These are phyloP conservation scores for Chrysaora quinquecirrha DNA, from an alignment of 30 jellyfish, hydroid and myxozoan species.

Conservation along the genomic window DNA sequence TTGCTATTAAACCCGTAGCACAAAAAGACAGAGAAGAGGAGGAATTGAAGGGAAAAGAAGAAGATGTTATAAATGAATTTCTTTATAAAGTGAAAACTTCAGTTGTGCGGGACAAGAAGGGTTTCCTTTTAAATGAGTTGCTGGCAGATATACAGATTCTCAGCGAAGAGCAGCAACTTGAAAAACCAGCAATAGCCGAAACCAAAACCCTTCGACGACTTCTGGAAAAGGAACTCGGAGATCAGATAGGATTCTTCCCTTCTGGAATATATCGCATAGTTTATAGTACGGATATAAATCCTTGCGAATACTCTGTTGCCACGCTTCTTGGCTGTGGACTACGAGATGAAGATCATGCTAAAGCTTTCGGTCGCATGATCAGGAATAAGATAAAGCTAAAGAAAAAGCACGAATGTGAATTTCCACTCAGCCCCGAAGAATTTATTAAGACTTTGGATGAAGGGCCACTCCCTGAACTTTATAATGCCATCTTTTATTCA, in stretches of 20 bases:
- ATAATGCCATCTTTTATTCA: too few relatives aligned
- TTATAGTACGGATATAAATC: constrained; percentile 15
- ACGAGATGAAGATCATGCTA: too few relatives aligned
- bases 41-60: too few relatives aligned
- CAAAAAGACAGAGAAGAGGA: too few relatives aligned
- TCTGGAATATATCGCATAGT: constrained; percentile 8
- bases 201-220: background rate
- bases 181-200: background rate
- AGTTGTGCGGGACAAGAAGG: constrained; percentile 2
- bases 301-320: constrained; percentile 28
- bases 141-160: constrained; percentile 5
- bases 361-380: too few relatives aligned
- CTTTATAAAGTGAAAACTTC: constrained; percentile 6
- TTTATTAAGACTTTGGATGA: too few relatives aligned
- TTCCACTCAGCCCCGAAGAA: too few relatives aligned
- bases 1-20: background rate
- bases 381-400: too few relatives aligned
- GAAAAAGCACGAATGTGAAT: too few relatives aligned
- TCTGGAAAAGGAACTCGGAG: constrained; percentile 7
- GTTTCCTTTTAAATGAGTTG: constrained; percentile 4
- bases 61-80: constrained; percentile 1
- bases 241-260: constrained; percentile 15
- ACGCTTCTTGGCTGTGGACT: constrained; percentile 11
- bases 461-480: too few relatives aligned
- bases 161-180: constrained; percentile 15